Evolutionary conservation across 1,140 invertebrate species (phyloP), one percentile per base, ranked within the genome.

Genomic region (Hormaphis cornu): DNA sequence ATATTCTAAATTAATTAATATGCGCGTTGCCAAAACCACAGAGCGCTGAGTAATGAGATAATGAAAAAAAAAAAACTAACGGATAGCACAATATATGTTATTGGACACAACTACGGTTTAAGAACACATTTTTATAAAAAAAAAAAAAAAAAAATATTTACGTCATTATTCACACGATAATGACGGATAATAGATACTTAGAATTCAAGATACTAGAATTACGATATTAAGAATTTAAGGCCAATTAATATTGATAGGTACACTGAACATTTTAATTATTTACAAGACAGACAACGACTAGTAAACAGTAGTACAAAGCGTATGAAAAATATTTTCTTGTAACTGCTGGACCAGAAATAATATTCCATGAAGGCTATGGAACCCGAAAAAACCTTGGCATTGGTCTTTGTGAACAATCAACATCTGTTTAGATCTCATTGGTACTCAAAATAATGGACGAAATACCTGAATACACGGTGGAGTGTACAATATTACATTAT

Each of bases 321-420:
- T 50, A 50, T 66, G 50, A 48, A 50, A 66, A 22, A 16, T 16
- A 66, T 66, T 66, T 66, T 66, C 61, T 48, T 66, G 61, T 22
- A 48, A 66, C 61, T 48, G 61, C 61, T 66, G 61, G 61, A 66
- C 61, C 61, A 66, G 61, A 66, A 66, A 66, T 66, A 66, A 66
- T 66, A 66, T 50, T 66, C 61, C 61, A 66, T 66, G 61, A 66
- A 66, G 61, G 61, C 61, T 66, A 66, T 50, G 14, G 44, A 48
- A 66, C 44, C 44, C 61, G 26, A 16, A 33, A 48, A 66, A 66
- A 66, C 61, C 61, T 66, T 66, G 61, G 44, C 61, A 66, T 24
- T 66, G 42, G 61, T 63, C 44, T 46, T 66, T 66, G 61, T 66
- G 42, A 66, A 66, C 44, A 66, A 66, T 66, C 50, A 66, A 66